These are phyloP conservation scores for Pecten maximus DNA, from an alignment of 2,888 invertebrate species.

Conservation along the genomic window DNA sequence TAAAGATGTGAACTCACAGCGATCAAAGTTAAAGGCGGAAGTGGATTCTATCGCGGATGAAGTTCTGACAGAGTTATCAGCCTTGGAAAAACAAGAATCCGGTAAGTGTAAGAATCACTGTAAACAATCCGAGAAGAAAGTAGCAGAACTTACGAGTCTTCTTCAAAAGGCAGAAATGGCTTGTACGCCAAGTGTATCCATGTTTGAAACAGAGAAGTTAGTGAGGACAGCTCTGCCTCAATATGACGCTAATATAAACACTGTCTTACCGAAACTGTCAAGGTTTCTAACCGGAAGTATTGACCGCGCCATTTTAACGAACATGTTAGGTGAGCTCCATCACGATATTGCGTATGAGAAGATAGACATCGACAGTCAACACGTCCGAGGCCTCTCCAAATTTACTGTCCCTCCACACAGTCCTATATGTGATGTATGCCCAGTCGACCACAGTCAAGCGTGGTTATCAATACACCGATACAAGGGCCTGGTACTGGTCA, in stretches of 20 bases:
- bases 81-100: neutral
- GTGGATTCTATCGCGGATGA: neutral
- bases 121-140: neutral
- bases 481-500: neutral
- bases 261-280: neutral
- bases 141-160: neutral
- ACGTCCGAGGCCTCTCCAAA: neutral
- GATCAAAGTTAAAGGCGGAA: neutral
- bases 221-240: neutral
- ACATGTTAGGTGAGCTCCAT: neutral
- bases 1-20: neutral
- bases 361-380: neutral
- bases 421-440: neutral
- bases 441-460: neutral
- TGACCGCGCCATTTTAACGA: neutral
- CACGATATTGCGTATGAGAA: neutral
- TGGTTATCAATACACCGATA: neutral
- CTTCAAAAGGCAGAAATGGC: neutral
- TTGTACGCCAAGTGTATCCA: neutral
- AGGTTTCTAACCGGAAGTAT: neutral
- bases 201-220: neutral
- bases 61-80: neutral
- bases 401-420: neutral
- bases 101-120: neutral
- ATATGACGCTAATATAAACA: neutral